phyloP scores from a whole-genome alignment of 2,888 invertebrate species.

The Drosophila flavopinicola region DNA sequence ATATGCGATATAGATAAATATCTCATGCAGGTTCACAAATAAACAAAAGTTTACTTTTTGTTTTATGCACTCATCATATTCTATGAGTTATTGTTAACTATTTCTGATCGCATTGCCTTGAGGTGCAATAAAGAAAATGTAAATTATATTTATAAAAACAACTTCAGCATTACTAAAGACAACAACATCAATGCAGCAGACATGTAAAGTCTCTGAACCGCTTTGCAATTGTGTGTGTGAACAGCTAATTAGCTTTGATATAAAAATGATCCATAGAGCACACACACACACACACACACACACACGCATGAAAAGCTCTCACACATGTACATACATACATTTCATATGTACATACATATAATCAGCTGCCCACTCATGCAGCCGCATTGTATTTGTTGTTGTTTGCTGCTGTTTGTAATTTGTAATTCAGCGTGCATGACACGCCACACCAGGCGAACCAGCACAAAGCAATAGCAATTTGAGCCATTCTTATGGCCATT shows the following conservation, averaged over 20 bases:
- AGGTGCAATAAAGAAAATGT: conserved; percentile 36
- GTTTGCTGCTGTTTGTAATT: conserved; percentile 14
- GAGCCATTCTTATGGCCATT: conserved; percentile 50
- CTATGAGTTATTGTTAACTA: conserved; percentile 10
- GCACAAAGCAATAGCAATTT: conserved; percentile 37
- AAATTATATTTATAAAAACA: conserved; percentile 2
- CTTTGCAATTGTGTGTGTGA: conserved; percentile 19
- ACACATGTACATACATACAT: conserved; percentile 2
- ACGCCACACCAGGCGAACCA: conserved; percentile 26
- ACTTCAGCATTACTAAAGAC: conserved; percentile 13
- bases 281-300: conserved; percentile 1
- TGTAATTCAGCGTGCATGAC: conserved; percentile 58
- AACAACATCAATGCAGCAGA: conserved; percentile 18
- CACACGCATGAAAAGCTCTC: conserved; percentile 9
- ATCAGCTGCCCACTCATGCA: conserved; percentile 57
- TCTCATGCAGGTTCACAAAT: not conserved
- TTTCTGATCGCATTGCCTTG: too few relatives aligned
- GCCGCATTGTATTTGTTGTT: conserved; percentile 30
- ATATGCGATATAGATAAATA: too few relatives aligned
- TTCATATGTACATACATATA: conserved; percentile 24
- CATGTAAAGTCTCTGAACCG: conserved; percentile 3
- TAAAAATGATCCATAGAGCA: conserved; percentile 42
- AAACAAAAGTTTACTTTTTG: not conserved
- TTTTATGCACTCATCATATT: conserved; percentile 1
- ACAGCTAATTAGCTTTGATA: conserved; percentile 61